Conservation (phyloP, 2,113 vertebrate species). For the Oncorhynchus masou region DNA sequence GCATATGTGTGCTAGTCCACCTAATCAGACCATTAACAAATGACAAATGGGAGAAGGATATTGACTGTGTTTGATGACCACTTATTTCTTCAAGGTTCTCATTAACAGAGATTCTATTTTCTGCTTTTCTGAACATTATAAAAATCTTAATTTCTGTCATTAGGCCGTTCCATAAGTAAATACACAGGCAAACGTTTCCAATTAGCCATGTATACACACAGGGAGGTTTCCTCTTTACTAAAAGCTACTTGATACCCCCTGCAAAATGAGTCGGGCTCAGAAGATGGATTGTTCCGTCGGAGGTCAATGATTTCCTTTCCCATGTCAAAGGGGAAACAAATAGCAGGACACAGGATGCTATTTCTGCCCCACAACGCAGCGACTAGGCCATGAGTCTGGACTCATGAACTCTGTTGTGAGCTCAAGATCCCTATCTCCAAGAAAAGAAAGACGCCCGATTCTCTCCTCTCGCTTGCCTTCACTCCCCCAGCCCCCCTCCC, state of each 20-base stretch:
- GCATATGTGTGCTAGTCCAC: background rate
- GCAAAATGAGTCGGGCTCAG: conserved; percentile 41
- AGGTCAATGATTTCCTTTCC: conserved; percentile 80
- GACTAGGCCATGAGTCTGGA: conserved; percentile 68
- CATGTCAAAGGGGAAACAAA: conserved; percentile 85
- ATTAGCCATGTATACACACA: conserved; percentile 42
- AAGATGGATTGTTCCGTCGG: conserved; percentile 67
- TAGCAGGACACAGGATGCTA: conserved; percentile 79
- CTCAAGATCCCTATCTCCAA: conserved; percentile 83
- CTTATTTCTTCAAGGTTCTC: conserved; percentile 19
- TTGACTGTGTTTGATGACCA: conserved; percentile 17
- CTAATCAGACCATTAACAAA: conserved; percentile 6
- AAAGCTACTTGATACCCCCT: conserved; percentile 55
- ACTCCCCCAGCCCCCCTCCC: background rate
- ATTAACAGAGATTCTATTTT: conserved; percentile 30
- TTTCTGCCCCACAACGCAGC: conserved; percentile 66
- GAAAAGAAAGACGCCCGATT: conserved; percentile 2
- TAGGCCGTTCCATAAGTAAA: conserved; percentile 30
- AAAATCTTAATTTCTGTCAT: conserved; percentile 10
- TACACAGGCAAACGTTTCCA: conserved; percentile 14
- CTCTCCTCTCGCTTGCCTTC: conserved; percentile 7
- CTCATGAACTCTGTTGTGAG: conserved; percentile 79
- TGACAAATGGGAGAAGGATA: conserved; percentile 4
- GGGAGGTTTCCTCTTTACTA: conserved; percentile 29
- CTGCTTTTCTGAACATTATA: conserved; percentile 13